Percentiles rank a stretch among this genome's conserved stretches.
Evolutionary conservation across 2,113 vertebrate genomes (phyloP).

Genomic region (Varanus salvator): DNA sequence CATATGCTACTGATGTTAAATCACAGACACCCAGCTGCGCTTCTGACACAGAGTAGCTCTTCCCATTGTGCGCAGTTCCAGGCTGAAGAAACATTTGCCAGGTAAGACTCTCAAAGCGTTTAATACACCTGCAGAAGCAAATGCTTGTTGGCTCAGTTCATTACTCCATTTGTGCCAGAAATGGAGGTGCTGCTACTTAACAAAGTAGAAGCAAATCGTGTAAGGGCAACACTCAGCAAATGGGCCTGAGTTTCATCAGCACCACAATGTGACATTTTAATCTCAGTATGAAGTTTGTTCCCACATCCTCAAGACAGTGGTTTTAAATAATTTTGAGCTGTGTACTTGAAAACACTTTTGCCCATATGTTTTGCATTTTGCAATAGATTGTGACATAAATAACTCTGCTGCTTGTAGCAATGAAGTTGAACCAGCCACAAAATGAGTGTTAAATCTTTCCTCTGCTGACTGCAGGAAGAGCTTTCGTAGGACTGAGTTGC

Average conservation of each 20-base stretch:
- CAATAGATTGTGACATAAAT: neutral
- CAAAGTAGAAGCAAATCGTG: neutral
- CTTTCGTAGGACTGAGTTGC: neutral
- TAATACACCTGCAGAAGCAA: neutral
- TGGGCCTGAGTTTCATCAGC: neutral
- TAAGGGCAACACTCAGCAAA: neutral
- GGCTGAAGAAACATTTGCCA: neutral
- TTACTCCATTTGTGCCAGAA: neutral
- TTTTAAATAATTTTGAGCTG: constrained; percentile 11
- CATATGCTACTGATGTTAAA: neutral
- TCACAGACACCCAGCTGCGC: neutral
- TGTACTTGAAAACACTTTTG: neutral
- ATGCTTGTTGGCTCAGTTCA: neutral
- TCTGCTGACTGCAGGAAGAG: neutral
- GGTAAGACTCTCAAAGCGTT: neutral
- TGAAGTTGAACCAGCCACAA: neutral
- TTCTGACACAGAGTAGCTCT: neutral
- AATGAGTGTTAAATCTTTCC: neutral
- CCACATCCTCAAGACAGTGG: neutral
- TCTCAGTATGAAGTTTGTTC: constrained; percentile 5
- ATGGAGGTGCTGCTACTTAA: neutral
- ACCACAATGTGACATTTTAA: neutral
- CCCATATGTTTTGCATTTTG: neutral
- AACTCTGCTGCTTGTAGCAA: neutral
- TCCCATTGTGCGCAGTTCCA: constrained; percentile 1